A percentile compares a stretch with the other conserved stretches of the same genome.
phyloP scores from a whole-genome alignment of 2,113 vertebrate genomes.

The Hyperopisus bebe region DNA sequence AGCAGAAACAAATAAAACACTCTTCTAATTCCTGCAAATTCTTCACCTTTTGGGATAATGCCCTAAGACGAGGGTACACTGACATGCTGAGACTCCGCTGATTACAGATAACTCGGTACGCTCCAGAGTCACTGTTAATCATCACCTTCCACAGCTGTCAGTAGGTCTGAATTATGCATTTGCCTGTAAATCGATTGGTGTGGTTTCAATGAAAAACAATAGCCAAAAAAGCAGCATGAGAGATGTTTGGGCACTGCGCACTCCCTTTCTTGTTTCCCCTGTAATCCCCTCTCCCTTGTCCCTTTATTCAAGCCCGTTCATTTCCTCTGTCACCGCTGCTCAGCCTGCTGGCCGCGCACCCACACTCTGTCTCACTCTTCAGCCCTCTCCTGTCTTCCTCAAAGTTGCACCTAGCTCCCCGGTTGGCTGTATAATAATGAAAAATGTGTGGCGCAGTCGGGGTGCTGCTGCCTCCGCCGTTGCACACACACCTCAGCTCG shows the following conservation, averaged over 20 bases:
- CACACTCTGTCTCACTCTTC: slow-evolving; percentile 52
- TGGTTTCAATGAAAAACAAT: not conserved
- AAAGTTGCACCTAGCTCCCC: slow-evolving; percentile 70
- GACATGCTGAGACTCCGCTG: not conserved
- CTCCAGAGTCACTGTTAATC: not conserved
- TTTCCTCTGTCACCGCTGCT: not conserved
- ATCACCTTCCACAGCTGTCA: not conserved
- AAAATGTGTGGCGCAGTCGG: slow-evolving; percentile 84
- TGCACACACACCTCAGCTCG: slow-evolving; percentile 72
- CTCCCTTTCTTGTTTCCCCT: not conserved
- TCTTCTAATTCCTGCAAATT: not conserved
- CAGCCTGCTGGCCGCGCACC: not conserved
- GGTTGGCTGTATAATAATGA: slow-evolving; percentile 85
- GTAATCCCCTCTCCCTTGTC: not conserved
- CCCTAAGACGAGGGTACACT: not conserved
- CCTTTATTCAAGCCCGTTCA: not conserved
- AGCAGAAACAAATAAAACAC: not conserved
- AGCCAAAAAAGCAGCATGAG: not conserved
- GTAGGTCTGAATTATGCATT: not conserved
- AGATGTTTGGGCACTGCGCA: not conserved
- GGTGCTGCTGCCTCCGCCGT: slow-evolving; percentile 74
- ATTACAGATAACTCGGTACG: not conserved
- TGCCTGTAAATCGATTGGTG: not conserved
- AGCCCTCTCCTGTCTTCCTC: slow-evolving; percentile 33
- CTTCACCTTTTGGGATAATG: not conserved